These are phyloP conservation scores for Catonia carolina DNA, from an alignment of 2,888 invertebrate species.

Conservation along the genomic window DNA sequence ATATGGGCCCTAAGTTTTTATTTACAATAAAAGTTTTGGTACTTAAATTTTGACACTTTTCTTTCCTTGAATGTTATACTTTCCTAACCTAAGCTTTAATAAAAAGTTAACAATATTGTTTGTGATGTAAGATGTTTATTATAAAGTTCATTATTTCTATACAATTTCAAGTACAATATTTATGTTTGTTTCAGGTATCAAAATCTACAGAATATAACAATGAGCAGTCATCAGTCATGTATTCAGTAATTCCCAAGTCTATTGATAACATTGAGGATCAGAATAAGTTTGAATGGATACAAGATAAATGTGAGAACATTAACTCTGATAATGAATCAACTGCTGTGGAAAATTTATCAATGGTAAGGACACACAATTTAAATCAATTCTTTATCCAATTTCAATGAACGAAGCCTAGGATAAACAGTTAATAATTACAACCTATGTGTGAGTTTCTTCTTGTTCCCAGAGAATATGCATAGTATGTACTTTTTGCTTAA, in stretches of 20 bases:
- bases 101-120: too few species aligned
- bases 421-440: background rate
- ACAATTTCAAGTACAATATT: background rate
- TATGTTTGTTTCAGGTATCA: constrained; percentile 7
- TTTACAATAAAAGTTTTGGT: too few species aligned
- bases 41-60: too few species aligned
- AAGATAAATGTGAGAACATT: constrained; percentile 5
- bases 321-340: constrained; percentile 2
- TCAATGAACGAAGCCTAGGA: too few species aligned
- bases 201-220: constrained; percentile 3
- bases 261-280: constrained; percentile 4
- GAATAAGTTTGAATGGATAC: constrained; percentile 4
- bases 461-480: constrained; percentile 1
- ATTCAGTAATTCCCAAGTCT: constrained; percentile 5
- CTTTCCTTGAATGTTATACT: too few species aligned
- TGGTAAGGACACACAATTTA: constrained; percentile 5
- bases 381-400: constrained; percentile 5
- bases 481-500: too few species aligned
- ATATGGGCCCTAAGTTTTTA: too few species aligned
- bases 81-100: too few species aligned
- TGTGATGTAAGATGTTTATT: constrained; percentile 5
- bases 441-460: background rate
- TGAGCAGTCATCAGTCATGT: background rate
- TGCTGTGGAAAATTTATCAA: constrained; percentile 3
- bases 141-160: background rate